Base-by-base conservation (phyloP, 2,113 vertebrate species). In the Reinhardtius hippoglossoides region DNA sequence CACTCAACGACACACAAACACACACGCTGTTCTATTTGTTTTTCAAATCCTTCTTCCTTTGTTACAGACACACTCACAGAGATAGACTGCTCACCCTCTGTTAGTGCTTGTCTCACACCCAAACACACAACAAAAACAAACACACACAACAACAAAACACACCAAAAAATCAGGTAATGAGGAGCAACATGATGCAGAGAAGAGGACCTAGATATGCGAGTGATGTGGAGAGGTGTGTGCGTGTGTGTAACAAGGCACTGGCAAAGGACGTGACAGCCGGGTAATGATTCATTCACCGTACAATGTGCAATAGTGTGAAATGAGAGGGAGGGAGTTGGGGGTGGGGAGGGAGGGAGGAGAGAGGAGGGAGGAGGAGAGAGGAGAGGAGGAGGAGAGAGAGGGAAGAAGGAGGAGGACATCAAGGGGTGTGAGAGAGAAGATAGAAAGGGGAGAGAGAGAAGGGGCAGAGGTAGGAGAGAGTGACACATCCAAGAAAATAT, bases 261-360 rank as follows among this genome's bases (percentile, higher is more conserved):
- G n/a, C n/a, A n/a, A n/a, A n/a, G n/a, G n/a, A n/a, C n/a, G n/a
- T n/a, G 77, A 59, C 72, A 60, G 72, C 27, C 48, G 58, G 55
- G 60, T 68, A 79, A 84, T 81, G 71, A 79, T 50, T 67, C 61
- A 76, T 81, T 71, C 75, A 76, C 58, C 67, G 40, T 65, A 84
- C 69, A 76, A 23, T 1, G 24, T 31, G 21, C 35, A n/a, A n/a
- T n/a, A n/a, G n/a, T n/a, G n/a, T n/a, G n/a, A n/a, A n/a, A n/a
- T n/a, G n/a, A n/a, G 26, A 57, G 35, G 27, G 27, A 31, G 27
- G 27, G 52, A 42, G 31, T 24, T 4, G n/a, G 31, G 26, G 50
- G n/a, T n/a, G n/a, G n/a, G 7, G 4, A 1, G 9, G 24, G 62
- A 26, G 15, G 26, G n/a, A 3, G 8, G 14, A 14, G 35, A 21